Evolutionary conservation across 2,888 invertebrate species (phyloP), one percentile per base, ranked within the genome.

Genomic region (Andrena dorsata): DNA sequence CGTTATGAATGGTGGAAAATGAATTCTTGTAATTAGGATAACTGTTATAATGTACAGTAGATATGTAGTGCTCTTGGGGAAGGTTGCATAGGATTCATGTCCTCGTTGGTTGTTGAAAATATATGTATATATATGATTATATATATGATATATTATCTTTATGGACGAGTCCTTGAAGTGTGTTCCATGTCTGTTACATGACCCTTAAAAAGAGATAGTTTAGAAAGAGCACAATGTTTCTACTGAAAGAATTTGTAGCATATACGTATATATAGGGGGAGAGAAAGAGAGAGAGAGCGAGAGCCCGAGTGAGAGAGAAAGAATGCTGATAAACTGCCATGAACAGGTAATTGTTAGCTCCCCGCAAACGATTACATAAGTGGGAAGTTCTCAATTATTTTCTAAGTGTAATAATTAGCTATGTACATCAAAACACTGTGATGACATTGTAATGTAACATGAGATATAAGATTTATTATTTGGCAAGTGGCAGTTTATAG

Each of bases 401-500:
- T 83, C 41, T 82, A 87, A 88, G 86, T 87, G 82, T 86, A 86
- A 80, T 86, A 89, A 84, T 88, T 88, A 88, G 85, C 82, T 77
- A 88, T 80, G 86, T 90, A 89, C 90, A 92, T 92, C 89, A 90
- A 92, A 91, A 90, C 84, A 84, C 91, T 93, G 92, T 92, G 92
- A 93, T 92, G 91, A 90, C 90, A 91, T 89, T 89, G 76, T 90
- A 87, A 89, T 85, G 80, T 90, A 87, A 86, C 84, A 53, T 65
- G 84, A 85, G 83, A 83, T 87, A 79, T 87, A 88, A 88, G 64
- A 79, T 86, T 56, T 86, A 84, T 84, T 86, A 82, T 74, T 68
- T 72, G 69, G 47, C 58, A 69, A 74, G 58, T 87, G 87, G 85
- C 86, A 88, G 86, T 88, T 90, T 86, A 87, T 84, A 60, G 70